These are phyloP conservation scores for Prorops nasuta DNA, from an alignment of 1,140 invertebrate genomes.

Conservation along the genomic window DNA sequence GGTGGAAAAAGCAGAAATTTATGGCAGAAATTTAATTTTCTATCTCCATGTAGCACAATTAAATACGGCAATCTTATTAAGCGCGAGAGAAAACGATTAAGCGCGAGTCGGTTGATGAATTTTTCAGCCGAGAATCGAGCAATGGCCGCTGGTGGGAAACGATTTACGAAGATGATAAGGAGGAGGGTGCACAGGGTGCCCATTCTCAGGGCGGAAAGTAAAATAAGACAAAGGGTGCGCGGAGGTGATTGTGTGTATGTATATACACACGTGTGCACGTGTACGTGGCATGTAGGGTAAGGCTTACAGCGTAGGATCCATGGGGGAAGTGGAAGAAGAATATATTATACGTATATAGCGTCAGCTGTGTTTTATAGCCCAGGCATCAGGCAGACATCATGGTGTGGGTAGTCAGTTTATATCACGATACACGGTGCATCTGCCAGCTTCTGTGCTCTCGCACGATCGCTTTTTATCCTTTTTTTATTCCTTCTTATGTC, in stretches of 20 bases:
- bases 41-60: too few species aligned
- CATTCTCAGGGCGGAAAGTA: too few species aligned
- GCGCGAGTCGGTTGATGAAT: too few species aligned
- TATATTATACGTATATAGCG: constrained; percentile 40
- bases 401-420: constrained; percentile 35
- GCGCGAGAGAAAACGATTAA: too few species aligned
- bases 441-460: constrained; percentile 15
- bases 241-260: constrained; percentile 11
- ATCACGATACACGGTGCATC: constrained; percentile 34
- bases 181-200: too few species aligned
- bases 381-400: constrained; percentile 30
- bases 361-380: constrained; percentile 45
- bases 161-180: too few species aligned
- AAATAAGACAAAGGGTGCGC: too few species aligned
- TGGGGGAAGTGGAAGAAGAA: constrained; percentile 28
- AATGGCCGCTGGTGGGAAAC: too few species aligned
- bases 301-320: constrained; percentile 2
- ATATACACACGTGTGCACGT: constrained; percentile 9
- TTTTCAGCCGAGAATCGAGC: too few species aligned
- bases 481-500: constrained; percentile 1
- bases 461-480: constrained; percentile 4
- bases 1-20: too few species aligned
- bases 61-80: too few species aligned
- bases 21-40: too few species aligned
- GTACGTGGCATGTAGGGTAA: constrained; percentile 14